Evolutionary conservation across 2,113 vertebrate genomes (phyloP).

Genomic region (Sceloporus undulatus): DNA sequence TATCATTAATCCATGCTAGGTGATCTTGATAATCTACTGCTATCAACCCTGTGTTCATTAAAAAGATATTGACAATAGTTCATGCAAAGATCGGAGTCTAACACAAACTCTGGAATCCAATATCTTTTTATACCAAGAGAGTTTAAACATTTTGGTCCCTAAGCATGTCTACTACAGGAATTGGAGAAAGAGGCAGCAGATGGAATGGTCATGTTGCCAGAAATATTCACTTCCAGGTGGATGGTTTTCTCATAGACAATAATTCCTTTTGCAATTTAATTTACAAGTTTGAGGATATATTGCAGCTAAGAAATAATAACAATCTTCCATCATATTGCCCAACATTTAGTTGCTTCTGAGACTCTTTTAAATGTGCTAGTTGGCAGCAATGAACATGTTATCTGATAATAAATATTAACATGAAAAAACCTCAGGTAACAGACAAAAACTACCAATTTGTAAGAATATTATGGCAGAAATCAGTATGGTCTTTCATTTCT

Average conservation of each 20-base stretch:
- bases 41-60: not conserved
- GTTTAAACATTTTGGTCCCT: not conserved
- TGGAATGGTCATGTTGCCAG: not conserved
- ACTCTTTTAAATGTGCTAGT: not conserved
- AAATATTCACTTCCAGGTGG: not conserved
- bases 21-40: not conserved
- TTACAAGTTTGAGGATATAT: not conserved
- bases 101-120: not conserved
- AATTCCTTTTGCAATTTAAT: not conserved
- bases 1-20: not conserved
- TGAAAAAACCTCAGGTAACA: not conserved
- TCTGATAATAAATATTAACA: not conserved
- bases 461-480: no score
- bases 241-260: not conserved
- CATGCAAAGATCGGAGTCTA: not conserved
- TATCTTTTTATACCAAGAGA: not conserved
- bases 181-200: not conserved
- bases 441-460: not conserved
- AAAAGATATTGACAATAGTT: not conserved
- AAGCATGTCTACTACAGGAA: not conserved
- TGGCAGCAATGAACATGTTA: not conserved
- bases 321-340: not conserved
- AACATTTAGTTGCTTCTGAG: not conserved
- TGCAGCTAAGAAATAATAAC: not conserved
- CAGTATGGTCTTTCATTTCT: no score